Evolutionary conservation across 2,888 invertebrate species (phyloP), one percentile per base, ranked within the genome.

Genomic region (Pollenia griseotomentosa): DNA sequence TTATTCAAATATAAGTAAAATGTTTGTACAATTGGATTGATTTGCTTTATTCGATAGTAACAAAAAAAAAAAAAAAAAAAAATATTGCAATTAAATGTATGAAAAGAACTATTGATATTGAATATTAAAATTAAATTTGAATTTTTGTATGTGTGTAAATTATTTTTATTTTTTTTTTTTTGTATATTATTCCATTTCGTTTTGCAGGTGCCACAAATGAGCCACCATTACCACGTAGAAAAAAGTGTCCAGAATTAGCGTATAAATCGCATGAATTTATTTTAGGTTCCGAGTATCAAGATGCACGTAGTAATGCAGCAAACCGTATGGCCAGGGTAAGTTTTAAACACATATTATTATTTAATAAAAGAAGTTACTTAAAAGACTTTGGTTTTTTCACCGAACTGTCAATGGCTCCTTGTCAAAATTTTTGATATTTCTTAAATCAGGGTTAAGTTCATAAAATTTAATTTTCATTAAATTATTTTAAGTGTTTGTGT

Each of bases 201-300:
- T 83, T 85, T 89, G 80, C 88, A 94, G 94, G 93, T 89, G 90
- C 95, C 89, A 95, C 95, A 83, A 95, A 96, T 94, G 97, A 97
- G 94, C 97, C 97, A 90, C 96, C 97, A 88, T 95, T 97, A 94
- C 97, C 97, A 89, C 95, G 97, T 89, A 96, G 97, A 93, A 97
- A 97, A 95, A 97, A 97, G 94, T 97, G 97, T 93, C 97, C 97
- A 68, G 97, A 97, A 90, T 95, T 97, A 92, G 97, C 97, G 91
- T 97, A 97, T 95, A 96, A 96, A 94, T 96, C 97, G 92, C 97
- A 97, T 94, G 97, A 97, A 93, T 95, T 97, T 91, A 96, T 97
- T 90, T 94, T 92, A 91, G 93, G 93, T 90, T 93, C 94, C 92
- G 96, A 96, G 91, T 95, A 95, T 90, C 94, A 94, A 89, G 95